These are phyloP conservation scores for Drosophila carrolli DNA, from an alignment of 1,140 invertebrate species.

Conservation along the genomic window DNA sequence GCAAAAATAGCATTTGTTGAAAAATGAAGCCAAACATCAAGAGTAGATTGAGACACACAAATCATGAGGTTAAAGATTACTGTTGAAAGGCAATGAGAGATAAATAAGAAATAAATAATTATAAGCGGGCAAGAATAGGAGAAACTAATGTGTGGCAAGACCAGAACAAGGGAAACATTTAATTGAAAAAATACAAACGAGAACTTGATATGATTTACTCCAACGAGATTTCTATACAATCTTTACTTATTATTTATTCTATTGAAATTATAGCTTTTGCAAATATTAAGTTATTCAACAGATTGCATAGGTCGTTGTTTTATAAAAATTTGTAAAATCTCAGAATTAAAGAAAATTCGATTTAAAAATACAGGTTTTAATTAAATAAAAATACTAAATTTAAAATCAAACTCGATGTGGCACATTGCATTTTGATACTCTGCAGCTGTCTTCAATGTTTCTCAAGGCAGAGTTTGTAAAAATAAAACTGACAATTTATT, in stretches of 20 bases:
- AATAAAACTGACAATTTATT: constrained; percentile 35
- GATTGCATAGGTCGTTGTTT: too few relatives aligned
- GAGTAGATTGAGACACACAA: constrained; percentile 50
- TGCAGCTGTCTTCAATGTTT: constrained; percentile 4
- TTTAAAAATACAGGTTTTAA: too few relatives aligned
- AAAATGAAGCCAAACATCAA: constrained; percentile 54
- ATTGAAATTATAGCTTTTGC: too few relatives aligned
- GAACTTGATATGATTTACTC: not conserved
- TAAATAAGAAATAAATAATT: constrained; percentile 55
- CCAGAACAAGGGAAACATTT: constrained; percentile 5
- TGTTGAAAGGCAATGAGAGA: constrained; percentile 55
- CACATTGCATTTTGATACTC: not conserved
- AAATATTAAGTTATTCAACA: too few relatives aligned
- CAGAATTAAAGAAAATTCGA: too few relatives aligned
- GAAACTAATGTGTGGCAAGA: constrained; percentile 4
- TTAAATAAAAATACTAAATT: too few relatives aligned
- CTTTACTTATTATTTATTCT: too few relatives aligned
- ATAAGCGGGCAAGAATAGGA: constrained; percentile 6
- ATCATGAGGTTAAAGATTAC: constrained; percentile 51
- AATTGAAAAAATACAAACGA: constrained; percentile 3
- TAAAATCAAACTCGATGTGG: too few relatives aligned
- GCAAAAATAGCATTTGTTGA: constrained; percentile 48
- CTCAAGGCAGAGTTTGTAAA: not conserved
- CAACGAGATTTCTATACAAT: too few relatives aligned
- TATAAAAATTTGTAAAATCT: too few relatives aligned